phyloP scores from a whole-genome alignment of 2,888 invertebrate genomes.

The Eupithecia insigniata region DNA sequence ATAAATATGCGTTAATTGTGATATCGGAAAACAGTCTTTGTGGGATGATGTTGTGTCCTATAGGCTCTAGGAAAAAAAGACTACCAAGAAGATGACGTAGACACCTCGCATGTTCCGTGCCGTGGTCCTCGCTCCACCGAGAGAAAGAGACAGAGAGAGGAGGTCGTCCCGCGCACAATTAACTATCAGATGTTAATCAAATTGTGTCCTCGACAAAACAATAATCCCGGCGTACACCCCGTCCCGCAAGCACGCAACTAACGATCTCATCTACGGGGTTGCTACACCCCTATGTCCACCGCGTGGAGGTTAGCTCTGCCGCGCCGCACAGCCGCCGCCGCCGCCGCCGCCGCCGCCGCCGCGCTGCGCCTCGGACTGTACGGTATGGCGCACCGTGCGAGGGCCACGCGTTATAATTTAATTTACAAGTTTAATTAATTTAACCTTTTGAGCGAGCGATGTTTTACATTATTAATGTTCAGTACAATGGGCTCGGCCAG shows the following conservation, averaged over 20 bases:
- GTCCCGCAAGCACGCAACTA: neutral
- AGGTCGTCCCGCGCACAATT: constrained; percentile 36
- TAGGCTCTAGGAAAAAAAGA: too few relatives aligned
- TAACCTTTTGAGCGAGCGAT: constrained; percentile 57
- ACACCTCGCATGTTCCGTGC: neutral
- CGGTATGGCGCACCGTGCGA: constrained; percentile 18
- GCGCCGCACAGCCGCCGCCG: too few relatives aligned
- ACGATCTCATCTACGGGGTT: too few relatives aligned
- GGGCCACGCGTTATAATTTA: constrained; percentile 59
- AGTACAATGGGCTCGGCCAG: neutral
- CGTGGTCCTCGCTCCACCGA: neutral
- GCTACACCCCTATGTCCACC: too few relatives aligned
- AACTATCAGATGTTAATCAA: constrained; percentile 49
- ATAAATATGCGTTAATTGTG: neutral
- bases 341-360: too few relatives aligned
- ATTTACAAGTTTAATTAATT: constrained; percentile 74
- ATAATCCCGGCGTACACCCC: constrained; percentile 33
- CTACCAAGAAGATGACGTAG: neutral
- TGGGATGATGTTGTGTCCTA: neutral
- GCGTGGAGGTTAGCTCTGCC: too few relatives aligned
- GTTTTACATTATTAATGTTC: constrained; percentile 51
- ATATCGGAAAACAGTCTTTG: neutral
- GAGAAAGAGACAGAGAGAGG: constrained; percentile 5
- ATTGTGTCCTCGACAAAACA: constrained; percentile 45
- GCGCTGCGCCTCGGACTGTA: too few relatives aligned